Evolutionary conservation across 2,888 invertebrate genomes (phyloP), one percentile per base, ranked within the genome.

Genomic region (Eustalomyia histrio): DNA sequence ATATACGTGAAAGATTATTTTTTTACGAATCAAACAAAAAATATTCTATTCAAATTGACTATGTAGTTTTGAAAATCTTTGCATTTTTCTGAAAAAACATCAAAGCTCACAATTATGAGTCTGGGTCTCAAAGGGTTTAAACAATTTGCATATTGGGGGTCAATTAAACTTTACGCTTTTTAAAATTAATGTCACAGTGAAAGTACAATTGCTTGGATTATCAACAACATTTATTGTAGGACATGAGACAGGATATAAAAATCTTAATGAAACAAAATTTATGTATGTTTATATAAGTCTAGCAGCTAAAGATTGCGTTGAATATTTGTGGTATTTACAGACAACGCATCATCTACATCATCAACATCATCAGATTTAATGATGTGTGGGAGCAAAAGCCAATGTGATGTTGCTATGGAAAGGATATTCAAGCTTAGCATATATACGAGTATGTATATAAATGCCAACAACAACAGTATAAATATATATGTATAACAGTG

Each of bases 81-180:
- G n/a, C n/a, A n/a, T n/a, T n/a, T n/a, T n/a, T n/a, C n/a, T n/a
- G n/a, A n/a, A n/a, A n/a, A n/a, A n/a, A n/a, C n/a, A n/a, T n/a
- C n/a, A n/a, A n/a, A n/a, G n/a, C n/a, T n/a, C n/a, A n/a, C n/a
- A n/a, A n/a, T n/a, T n/a, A n/a, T n/a, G n/a, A n/a, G n/a, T n/a
- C n/a, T n/a, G n/a, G n/a, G n/a, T n/a, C n/a, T n/a, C n/a, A n/a
- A n/a, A n/a, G n/a, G n/a, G n/a, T n/a, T n/a, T 16, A 47, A 47
- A 47, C 6, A 64, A 65, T 65, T 53, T 33, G 5, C 65, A 39
- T 14, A 18, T 8, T 47, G 7, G 33, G 39, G 65, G 18, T 65
- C 65, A 65, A 53, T 65, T 65, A 53, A 57, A 65, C 35, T 65
- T 53, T 65, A 53, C 65, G 53, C 65, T 35, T 65, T 55, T 53